Evolutionary conservation across 2,888 invertebrate species (phyloP), one percentile per base, ranked within the genome.

Genomic region (Xylota segnis): DNA sequence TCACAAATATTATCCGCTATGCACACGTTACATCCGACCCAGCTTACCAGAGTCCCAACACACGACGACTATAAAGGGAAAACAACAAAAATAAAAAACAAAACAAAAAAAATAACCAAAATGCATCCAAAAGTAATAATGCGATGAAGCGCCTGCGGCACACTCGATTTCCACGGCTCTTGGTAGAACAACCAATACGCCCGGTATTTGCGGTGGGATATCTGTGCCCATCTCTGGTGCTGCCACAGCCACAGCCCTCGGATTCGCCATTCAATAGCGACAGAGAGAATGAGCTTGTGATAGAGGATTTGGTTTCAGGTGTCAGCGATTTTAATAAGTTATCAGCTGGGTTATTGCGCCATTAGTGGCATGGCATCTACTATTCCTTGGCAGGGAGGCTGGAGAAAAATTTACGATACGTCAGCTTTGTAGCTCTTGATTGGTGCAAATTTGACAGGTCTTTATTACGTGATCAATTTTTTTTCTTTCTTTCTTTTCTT

Each of bases 251-350:
- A 63, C 34, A 16, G 23, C 43, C 2, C 32, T 40, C n/a, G 16
- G 59, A 3, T 10, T 6, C 50, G 40, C 27, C 71, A 37, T 82
- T 72, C 56, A 66, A 77, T 72, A 71, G 75, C 29, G 45, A 66
- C 71, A 61, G 37, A 14, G 65, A 58, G 71, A 71, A 47, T 71
- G 76, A 71, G 84, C 47, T 47, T 59, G 72, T 72, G 76, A 63
- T 76, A 72, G 65, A 61, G 59, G 86, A 90, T 90, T 90, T 89
- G 90, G 90, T 90, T 90, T 90, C 90, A 90, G 88, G 89, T 90
- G 90, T 90, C 90, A 90, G 89, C 87, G 88, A 88, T 89, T 90
- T 89, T 88, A 88, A 88, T 87, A 89, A 88, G 88, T 88, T 88
- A 87, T 78, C 81, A 90, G 76, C 47, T 74, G 75, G 79, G 87